These are phyloP conservation scores for Osmerus mordax DNA, from an alignment of 2,113 vertebrate species.

Conservation along the genomic window DNA sequence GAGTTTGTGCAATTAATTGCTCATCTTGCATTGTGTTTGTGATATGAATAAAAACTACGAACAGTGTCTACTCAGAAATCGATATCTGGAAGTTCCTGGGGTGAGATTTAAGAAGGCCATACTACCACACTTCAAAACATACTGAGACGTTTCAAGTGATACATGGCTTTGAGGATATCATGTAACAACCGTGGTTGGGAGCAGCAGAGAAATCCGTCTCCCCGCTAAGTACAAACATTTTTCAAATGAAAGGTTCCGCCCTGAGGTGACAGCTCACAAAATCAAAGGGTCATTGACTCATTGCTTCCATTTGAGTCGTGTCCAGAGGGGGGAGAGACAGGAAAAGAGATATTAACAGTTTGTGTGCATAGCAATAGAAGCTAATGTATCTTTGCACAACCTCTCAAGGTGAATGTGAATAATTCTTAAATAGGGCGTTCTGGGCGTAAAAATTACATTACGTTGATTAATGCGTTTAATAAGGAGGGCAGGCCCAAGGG, in stretches of 20 bases:
- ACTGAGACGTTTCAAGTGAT: constrained; percentile 15
- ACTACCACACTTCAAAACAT: background rate
- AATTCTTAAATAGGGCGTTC: constrained; percentile 26
- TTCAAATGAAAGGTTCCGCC: constrained; percentile 31
- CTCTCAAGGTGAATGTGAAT: constrained; percentile 46
- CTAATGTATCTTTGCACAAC: no score
- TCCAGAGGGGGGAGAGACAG: constrained; percentile 11
- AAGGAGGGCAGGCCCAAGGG: constrained; percentile 34
- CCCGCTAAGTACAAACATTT: constrained; percentile 42
- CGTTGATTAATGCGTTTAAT: constrained; percentile 65
- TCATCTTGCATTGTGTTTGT: no score
- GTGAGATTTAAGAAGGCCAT: background rate
- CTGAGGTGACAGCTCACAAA: constrained; percentile 39
- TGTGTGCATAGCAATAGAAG: no score
- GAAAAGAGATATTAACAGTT: constrained; percentile 1
- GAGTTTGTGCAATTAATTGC: no score
- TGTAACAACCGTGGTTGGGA: constrained; percentile 5
- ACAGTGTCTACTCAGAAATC: no score
- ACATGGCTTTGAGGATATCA: constrained; percentile 1
- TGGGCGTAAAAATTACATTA: constrained; percentile 42
- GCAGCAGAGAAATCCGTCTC: constrained; percentile 33
- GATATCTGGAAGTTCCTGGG: no score
- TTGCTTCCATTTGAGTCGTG: constrained; percentile 27
- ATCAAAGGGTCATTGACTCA: constrained; percentile 40
- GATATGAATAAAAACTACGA: no score